Evolutionary conservation across 2,797 vertebrate genomes (phyloP).

Genomic region (Cynopterus sphinx): DNA sequence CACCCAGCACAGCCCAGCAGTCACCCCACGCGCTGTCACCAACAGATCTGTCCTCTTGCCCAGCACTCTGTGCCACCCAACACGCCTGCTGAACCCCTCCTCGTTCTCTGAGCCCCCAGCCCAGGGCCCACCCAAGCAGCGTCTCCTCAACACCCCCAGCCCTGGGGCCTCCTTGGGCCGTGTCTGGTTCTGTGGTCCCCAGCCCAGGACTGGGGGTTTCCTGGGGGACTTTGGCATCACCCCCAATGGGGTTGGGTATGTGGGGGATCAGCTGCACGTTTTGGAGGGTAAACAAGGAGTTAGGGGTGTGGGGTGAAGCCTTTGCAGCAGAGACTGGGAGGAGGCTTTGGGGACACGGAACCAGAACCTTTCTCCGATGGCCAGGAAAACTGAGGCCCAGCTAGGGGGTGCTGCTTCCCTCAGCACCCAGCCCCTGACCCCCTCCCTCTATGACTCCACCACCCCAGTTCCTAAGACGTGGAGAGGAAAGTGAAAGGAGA

Average conservation of each 20-base stretch:
- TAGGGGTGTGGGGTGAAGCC: too few species aligned
- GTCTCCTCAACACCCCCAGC: not conserved
- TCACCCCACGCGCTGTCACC: too few species aligned
- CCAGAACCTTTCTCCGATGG: not conserved
- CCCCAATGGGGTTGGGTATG: not conserved
- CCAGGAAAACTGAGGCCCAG: not conserved
- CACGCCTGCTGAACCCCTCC: not conserved
- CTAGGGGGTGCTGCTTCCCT: too few species aligned
- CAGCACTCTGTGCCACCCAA: too few species aligned
- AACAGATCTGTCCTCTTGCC: not conserved
- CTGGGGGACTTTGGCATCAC: accelerated
- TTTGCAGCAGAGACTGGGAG: not conserved
- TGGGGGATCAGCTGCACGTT: accelerated
- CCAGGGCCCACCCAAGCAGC: too few species aligned
- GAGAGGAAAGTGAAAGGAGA: not conserved
- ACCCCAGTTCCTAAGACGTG: not conserved
- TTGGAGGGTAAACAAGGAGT: not conserved
- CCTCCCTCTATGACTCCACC: too few species aligned
- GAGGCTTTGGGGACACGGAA: too few species aligned
- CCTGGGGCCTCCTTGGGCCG: accelerated
- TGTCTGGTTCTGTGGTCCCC: not conserved
- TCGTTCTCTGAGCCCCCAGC: not conserved
- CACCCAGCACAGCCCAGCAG: too few species aligned
- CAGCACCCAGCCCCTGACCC: not conserved
- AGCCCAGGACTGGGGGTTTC: not conserved